Evolutionary conservation across 1,140 invertebrate species (phyloP).

Genomic region (Monomorium pharaonis): DNA sequence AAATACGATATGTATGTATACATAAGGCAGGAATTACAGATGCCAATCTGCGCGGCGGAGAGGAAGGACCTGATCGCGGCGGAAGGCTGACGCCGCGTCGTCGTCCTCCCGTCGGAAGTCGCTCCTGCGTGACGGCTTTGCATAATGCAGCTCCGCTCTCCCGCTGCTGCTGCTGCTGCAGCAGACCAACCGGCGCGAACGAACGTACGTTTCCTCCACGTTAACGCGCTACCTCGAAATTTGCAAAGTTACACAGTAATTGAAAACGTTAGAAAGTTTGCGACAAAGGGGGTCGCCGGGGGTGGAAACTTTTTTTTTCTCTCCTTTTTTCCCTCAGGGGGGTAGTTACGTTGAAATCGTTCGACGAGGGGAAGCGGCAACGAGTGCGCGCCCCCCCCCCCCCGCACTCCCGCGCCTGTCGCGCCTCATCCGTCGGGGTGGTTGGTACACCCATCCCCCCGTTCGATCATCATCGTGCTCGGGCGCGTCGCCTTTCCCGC

Average conservation of each 20-base stretch:
- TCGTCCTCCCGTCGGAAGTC: constrained; percentile 45
- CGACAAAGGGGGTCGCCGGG: neutral
- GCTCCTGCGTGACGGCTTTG: constrained; percentile 38
- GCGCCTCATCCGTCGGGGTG: neutral
- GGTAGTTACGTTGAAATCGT: neutral
- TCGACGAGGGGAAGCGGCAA: neutral
- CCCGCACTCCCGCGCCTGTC: neutral
- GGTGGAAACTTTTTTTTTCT: neutral
- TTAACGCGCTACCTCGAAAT: neutral
- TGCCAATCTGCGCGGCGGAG: constrained; percentile 49
- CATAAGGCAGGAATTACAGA: constrained; percentile 60
- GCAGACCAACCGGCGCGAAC: neutral
- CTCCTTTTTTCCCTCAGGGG: too few relatives aligned
- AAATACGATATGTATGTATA: constrained; percentile 39
- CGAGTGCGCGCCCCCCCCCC: neutral
- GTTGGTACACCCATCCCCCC: neutral
- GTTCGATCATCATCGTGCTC: constrained; percentile 21
- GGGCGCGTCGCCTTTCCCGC: neutral
- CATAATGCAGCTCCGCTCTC: neutral
- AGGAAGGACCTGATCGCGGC: neutral
- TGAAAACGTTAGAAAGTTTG: constrained; percentile 40
- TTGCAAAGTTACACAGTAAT: constrained; percentile 25
- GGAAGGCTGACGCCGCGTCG: neutral
- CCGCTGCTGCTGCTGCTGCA: constrained; percentile 7
- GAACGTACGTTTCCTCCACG: too few relatives aligned